Percentiles rank a stretch among this genome's conserved stretches.
These are phyloP conservation scores for Hemibagrus guttatus DNA, from an alignment of 2,797 vertebrate genomes.

Conservation along the genomic window DNA sequence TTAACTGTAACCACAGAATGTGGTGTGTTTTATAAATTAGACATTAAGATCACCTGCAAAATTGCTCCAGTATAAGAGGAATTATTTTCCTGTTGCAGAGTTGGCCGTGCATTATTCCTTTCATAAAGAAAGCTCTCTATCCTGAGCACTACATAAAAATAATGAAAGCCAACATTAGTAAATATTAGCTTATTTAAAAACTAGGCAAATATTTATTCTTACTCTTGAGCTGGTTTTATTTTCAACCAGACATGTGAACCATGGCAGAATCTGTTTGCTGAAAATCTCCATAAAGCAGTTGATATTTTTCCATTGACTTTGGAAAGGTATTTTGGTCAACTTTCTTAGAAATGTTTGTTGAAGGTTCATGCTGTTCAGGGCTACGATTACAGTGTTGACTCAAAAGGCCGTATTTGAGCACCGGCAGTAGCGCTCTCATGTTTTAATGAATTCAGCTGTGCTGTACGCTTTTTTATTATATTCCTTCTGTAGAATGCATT, in stretches of 20 bases:
- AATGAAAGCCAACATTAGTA: background rate
- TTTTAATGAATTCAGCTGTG: background rate
- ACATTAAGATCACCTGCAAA: background rate
- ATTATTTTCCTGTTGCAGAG: background rate
- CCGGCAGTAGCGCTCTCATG: background rate
- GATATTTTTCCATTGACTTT: background rate
- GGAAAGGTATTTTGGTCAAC: background rate
- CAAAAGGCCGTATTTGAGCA: background rate
- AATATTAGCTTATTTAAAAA: background rate
- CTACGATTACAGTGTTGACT: background rate
- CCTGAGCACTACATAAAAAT: too few species aligned
- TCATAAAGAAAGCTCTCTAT: background rate
- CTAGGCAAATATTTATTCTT: too few species aligned
- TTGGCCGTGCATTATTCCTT: background rate
- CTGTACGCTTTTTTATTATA: background rate
- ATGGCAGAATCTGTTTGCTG: background rate
- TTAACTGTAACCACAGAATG: background rate
- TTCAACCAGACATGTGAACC: background rate
- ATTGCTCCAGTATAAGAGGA: background rate
- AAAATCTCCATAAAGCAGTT: background rate
- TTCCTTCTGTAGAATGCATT: background rate
- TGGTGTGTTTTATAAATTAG: background rate
- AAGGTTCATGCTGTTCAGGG: background rate
- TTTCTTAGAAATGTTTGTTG: constrained; percentile 11
- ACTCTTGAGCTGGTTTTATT: background rate